These are phyloP conservation scores for Anthopleura xanthogrammica DNA, from an alignment of 92 coral and sea anemone genomes.

Conservation along the genomic window DNA sequence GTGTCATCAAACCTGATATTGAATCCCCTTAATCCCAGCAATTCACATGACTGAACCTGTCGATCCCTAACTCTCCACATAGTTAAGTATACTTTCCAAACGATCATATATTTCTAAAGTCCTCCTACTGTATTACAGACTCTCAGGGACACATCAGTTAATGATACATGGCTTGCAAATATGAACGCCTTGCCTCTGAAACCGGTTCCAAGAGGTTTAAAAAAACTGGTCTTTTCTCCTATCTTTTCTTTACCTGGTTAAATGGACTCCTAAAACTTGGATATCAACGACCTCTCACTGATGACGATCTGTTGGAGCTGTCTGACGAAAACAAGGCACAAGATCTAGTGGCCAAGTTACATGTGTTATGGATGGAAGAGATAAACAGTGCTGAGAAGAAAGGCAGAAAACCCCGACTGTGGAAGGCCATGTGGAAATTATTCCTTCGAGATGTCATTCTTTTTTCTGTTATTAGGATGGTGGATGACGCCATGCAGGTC, in stretches of 20 bases:
- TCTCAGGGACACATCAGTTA: too few species aligned
- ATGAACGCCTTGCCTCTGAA: too few species aligned
- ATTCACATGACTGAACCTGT: too few species aligned
- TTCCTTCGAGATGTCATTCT: neutral
- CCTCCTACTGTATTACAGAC: too few species aligned
- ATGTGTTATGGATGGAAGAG: neutral
- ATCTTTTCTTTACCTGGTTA: neutral
- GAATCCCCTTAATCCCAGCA: too few species aligned
- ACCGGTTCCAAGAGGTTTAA: too few species aligned
- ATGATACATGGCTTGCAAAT: too few species aligned
- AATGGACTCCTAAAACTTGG: neutral
- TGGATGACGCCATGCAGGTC: neutral
- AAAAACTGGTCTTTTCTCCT: neutral
- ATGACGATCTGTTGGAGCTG: constrained; percentile 1
- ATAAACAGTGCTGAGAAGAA: constrained; percentile 1
- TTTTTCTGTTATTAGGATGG: neutral
- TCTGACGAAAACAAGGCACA: neutral
- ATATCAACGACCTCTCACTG: neutral
- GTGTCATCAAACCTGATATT: too few species aligned
- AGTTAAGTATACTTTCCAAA: too few species aligned
- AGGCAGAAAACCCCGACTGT: neutral
- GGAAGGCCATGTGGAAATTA: neutral
- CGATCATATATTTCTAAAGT: too few species aligned
- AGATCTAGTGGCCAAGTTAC: neutral
- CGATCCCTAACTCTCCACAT: too few species aligned